phyloP scores from a whole-genome alignment of 2,888 invertebrate species.

The Tenthredo distinguenda region DNA sequence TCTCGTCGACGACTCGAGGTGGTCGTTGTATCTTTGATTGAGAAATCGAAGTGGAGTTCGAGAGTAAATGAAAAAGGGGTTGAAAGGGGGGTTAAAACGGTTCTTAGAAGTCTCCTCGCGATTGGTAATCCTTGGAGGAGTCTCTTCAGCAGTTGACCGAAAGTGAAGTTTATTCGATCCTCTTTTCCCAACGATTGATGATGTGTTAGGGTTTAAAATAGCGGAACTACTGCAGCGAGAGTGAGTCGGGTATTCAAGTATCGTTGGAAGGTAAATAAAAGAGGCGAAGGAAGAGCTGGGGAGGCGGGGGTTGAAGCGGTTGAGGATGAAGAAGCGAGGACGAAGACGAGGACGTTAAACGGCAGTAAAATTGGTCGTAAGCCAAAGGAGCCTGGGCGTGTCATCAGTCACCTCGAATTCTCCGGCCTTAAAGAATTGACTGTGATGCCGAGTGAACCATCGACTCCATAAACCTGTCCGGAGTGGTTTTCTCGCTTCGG shows the following conservation, averaged over 20 bases:
- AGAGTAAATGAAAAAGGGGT: background rate
- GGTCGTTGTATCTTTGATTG: background rate
- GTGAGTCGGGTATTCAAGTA: background rate
- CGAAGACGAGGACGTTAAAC: slow-evolving; percentile 29
- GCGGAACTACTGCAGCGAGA: background rate
- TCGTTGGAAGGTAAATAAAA: slow-evolving; percentile 13
- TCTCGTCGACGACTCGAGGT: too few species aligned
- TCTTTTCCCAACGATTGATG: background rate
- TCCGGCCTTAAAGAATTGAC: slow-evolving; percentile 10
- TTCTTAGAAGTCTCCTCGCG: background rate
- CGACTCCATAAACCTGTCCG: slow-evolving; percentile 43
- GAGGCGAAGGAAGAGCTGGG: background rate
- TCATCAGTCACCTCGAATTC: slow-evolving; percentile 37
- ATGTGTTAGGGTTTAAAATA: slow-evolving; percentile 13
- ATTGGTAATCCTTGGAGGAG: background rate
- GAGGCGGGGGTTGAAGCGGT: background rate
- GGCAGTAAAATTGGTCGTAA: slow-evolving; percentile 37
- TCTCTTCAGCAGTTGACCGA: background rate
- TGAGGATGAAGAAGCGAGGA: background rate
- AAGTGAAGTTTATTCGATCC: background rate
- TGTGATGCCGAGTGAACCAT: slow-evolving; percentile 24
- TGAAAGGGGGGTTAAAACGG: background rate
- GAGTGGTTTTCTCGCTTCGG: background rate
- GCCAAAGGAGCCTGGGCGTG: slow-evolving; percentile 20
- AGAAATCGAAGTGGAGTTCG: background rate